Evolutionary conservation across 1,140 invertebrate species (phyloP).

Genomic region (Melipona quadrifasciata): DNA sequence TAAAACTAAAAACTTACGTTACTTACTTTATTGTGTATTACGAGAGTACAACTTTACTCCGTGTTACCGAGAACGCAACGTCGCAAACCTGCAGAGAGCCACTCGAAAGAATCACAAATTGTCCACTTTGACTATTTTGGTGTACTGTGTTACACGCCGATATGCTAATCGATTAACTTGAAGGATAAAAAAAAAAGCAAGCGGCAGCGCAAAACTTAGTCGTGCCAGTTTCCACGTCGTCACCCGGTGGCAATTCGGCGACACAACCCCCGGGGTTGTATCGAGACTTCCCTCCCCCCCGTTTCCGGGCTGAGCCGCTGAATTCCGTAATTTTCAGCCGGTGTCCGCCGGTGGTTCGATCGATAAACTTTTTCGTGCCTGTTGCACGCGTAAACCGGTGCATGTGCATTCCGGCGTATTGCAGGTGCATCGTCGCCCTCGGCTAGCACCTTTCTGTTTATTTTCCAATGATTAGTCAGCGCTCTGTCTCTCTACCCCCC

Average conservation of each 20-base stretch:
- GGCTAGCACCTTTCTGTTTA: slow-evolving; percentile 61
- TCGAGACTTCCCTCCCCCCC: background rate
- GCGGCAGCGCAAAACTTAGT: background rate
- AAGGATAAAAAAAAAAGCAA: background rate
- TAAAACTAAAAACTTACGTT: no score
- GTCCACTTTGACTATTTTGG: no score
- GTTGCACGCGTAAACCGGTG: slow-evolving; percentile 45
- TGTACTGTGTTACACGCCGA: no score
- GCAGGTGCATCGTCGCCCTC: slow-evolving; percentile 61
- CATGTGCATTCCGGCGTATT: slow-evolving; percentile 55
- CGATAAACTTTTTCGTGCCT: slow-evolving; percentile 51
- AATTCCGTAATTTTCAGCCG: slow-evolving; percentile 27
- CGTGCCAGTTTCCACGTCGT: background rate
- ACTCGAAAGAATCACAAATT: no score
- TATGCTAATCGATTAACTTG: no score
- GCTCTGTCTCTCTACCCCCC: background rate
- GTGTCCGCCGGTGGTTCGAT: background rate
- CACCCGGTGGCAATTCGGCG: background rate
- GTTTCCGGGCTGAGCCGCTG: slow-evolving; percentile 26
- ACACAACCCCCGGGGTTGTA: background rate
- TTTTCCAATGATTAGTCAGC: slow-evolving; percentile 61
- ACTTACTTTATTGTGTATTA: no score
- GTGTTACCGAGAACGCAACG: no score
- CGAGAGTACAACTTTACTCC: no score
- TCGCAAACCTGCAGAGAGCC: no score